phyloP scores from a whole-genome alignment of 2,113 vertebrate genomes.

The Nycticryphes semicollaris region DNA sequence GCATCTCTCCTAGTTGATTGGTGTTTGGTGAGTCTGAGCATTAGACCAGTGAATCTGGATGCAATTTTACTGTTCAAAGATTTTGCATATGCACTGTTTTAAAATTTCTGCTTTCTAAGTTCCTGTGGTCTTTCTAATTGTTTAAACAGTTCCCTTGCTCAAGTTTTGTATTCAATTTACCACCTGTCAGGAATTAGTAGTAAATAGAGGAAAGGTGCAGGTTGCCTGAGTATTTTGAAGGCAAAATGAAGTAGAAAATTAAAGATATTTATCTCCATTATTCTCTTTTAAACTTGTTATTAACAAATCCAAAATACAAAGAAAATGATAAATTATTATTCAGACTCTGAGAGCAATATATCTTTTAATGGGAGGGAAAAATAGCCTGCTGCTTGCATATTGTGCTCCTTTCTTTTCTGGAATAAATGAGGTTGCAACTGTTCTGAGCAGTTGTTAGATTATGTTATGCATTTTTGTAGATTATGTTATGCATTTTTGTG shows the following conservation, averaged over 20 bases:
- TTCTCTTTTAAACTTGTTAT: conserved; percentile 57
- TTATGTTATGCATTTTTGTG: neutral
- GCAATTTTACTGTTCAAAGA: neutral
- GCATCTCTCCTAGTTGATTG: neutral
- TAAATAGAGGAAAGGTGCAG: conserved; percentile 33
- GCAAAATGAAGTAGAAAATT: conserved; percentile 70
- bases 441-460: neutral
- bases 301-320: conserved; percentile 45
- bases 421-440: neutral
- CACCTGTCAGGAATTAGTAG: neutral
- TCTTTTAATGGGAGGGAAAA: conserved; percentile 19
- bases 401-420: neutral
- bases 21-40: neutral
- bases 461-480: neutral
- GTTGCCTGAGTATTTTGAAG: conserved; percentile 32
- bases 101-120: neutral
- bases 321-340: conserved; percentile 31
- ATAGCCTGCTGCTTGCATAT: neutral
- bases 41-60: neutral
- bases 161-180: conserved; percentile 18
- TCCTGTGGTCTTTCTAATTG: neutral
- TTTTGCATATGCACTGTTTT: fast-evolving
- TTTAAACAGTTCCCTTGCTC: neutral
- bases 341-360: neutral
- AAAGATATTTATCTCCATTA: conserved; percentile 74